phyloP scores from a whole-genome alignment of 2,113 vertebrate species.

The Perognathus longimembris region DNA sequence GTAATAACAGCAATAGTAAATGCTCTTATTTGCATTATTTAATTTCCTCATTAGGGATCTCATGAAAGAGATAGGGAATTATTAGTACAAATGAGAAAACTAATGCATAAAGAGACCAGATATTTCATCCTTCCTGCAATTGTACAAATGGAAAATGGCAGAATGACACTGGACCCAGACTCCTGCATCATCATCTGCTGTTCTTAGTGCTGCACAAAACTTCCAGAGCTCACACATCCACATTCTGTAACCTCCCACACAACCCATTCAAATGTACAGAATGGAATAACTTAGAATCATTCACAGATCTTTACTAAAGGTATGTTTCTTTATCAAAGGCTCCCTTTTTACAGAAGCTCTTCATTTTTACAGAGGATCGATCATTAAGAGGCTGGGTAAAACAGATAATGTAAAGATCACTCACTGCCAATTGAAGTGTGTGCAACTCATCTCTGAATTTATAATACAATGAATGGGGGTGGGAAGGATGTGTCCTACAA shows the following conservation, averaged over 20 bases:
- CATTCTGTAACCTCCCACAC: neutral
- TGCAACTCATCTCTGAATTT: conserved; percentile 55
- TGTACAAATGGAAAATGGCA: conserved; percentile 17
- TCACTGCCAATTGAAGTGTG: conserved; percentile 41
- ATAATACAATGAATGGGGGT: neutral
- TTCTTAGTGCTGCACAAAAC: neutral
- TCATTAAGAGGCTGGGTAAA: conserved; percentile 45
- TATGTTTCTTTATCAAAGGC: neutral
- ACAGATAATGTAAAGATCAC: conserved; percentile 23
- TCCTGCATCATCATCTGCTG: neutral
- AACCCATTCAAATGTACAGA: neutral
- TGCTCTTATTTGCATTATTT: conserved; percentile 52
- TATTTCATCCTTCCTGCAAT: neutral
- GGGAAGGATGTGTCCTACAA: neutral
- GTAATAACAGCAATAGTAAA: conserved; percentile 60
- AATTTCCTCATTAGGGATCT: conserved; percentile 69
- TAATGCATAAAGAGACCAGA: neutral
- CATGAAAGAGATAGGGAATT: conserved; percentile 55
- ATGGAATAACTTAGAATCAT: neutral
- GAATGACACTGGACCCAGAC: neutral
- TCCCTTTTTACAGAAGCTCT: conserved; percentile 24
- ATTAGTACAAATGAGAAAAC: conserved; percentile 39
- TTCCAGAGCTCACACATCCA: neutral
- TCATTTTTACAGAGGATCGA: conserved; percentile 8
- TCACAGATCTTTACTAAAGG: neutral